Base-by-base conservation (phyloP, 2,113 vertebrate genomes). In the Centropus bengalensis region DNA sequence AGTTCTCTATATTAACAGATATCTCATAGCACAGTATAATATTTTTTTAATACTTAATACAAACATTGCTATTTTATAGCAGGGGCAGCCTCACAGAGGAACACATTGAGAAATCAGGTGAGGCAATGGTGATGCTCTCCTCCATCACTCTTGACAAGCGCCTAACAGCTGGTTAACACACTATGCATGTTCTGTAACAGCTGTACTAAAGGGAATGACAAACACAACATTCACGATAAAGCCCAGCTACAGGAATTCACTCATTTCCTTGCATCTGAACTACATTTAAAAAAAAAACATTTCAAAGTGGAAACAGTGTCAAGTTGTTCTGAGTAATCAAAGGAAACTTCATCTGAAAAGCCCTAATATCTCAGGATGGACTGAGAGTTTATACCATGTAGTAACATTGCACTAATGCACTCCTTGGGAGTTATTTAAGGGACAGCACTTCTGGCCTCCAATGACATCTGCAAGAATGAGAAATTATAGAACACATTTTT, bases 351-450 rank as follows among this genome's bases (percentile, higher is more conserved):
- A n/a, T 2, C 6, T 42, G 64, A 86, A 92, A 87, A 2, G 5
- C 28, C 51, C 6, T 7, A 19, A 0, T 33, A 13, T 44, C 59
- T 54, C 27, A 13, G 20, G 51, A 42, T 5, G 21, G 10, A 56
- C 7, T 59, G 20, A 86, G 18, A 7, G 30, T 36, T 33, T 52
- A 30, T 5, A n/a, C 4, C 36, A 16, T 1, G 1, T 16, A 27
- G 33, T 42, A 45, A 56, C 14, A 14, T 4, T 21, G 17, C 28
- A 88, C 2, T 20, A 4, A 26, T 0, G 0, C 19, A 7, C 3
- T 82, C 32, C 30, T 15, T 9, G 26, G 27, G 13, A 86, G 26
- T 6, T 71, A 20, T 54, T 62, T 74, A 60, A 86, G 11, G 17
- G 16, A 49, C 30, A 54, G 59, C 18, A 68, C 10, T 71, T 33